These are phyloP conservation scores for Artemia sinica DNA, from an alignment of 2,888 invertebrate genomes.

Conservation along the genomic window DNA sequence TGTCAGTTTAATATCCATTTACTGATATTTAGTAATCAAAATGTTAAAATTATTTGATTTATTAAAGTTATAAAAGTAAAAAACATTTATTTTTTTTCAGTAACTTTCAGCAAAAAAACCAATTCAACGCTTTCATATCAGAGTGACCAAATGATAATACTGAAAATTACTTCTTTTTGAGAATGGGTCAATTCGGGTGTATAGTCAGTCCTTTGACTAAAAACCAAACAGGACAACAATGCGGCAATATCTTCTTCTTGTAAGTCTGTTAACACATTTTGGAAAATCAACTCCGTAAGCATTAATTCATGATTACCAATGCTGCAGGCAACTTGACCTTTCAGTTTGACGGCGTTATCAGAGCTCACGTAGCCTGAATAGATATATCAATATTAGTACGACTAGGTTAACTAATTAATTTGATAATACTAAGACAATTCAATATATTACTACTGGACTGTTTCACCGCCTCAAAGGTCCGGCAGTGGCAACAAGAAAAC, in stretches of 20 bases:
- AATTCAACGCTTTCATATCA: no score
- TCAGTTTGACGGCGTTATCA: conserved; percentile 44
- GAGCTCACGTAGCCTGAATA: conserved; percentile 16
- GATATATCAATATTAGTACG: conserved; percentile 22
- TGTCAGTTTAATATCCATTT: no score
- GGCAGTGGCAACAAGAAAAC: no score
- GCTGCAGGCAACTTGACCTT: conserved; percentile 69
- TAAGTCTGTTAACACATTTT: conserved; percentile 68
- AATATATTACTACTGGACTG: no score
- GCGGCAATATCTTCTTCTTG: conserved; percentile 84
- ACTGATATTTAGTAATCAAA: no score
- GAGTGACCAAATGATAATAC: no score
- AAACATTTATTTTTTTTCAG: no score
- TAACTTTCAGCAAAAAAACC: no score
- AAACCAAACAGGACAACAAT: conserved; percentile 75
- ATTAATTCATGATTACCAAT: conserved; percentile 69
- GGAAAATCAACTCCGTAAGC: conserved; percentile 79
- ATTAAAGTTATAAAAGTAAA: no score
- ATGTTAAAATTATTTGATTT: no score
- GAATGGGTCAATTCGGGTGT: conserved; percentile 42
- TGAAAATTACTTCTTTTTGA: conserved; percentile 37
- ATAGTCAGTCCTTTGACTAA: conserved; percentile 56
- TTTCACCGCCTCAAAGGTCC: no score
- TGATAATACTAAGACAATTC: no score
- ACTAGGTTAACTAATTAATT: not conserved